phyloP scores from a whole-genome alignment of 1,140 invertebrate species.

The Hypothenemus hampei region DNA sequence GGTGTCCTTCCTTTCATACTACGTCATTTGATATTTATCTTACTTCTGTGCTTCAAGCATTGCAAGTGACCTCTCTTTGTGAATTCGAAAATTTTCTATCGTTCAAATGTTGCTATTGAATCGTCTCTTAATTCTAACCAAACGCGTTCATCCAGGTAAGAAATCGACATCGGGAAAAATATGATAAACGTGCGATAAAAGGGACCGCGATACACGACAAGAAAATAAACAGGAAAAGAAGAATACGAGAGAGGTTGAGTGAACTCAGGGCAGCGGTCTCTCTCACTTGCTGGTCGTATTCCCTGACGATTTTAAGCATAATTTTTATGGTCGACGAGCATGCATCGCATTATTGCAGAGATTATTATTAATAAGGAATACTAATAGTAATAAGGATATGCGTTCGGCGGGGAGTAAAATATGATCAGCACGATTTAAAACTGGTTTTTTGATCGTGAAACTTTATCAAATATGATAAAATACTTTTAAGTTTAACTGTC shows the following conservation, averaged over 20 bases:
- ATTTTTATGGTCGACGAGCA: constrained; percentile 8
- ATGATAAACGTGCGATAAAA: constrained; percentile 7
- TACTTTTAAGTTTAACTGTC: no score
- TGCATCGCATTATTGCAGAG: constrained; percentile 6
- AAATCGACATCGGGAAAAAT: neutral
- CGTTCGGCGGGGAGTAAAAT: no score
- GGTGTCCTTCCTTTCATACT: no score
- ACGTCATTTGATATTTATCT: no score
- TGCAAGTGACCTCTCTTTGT: no score
- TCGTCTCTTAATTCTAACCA: no score
- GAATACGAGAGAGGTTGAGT: constrained; percentile 7
- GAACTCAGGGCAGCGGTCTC: constrained; percentile 4
- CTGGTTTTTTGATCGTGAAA: no score
- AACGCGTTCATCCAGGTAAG: neutral
- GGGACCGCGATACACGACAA: neutral
- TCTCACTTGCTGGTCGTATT: constrained; percentile 1
- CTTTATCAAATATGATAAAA: no score
- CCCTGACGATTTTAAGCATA: constrained; percentile 14
- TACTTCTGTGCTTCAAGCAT: no score
- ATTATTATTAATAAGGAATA: constrained; percentile 4
- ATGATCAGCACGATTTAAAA: no score
- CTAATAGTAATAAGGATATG: constrained; percentile 6
- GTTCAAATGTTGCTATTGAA: no score
- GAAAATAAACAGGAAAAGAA: constrained; percentile 5
- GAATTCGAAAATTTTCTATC: no score